phyloP scores from a whole-genome alignment of 2,113 vertebrate species.

The Carassius carassius region DNA sequence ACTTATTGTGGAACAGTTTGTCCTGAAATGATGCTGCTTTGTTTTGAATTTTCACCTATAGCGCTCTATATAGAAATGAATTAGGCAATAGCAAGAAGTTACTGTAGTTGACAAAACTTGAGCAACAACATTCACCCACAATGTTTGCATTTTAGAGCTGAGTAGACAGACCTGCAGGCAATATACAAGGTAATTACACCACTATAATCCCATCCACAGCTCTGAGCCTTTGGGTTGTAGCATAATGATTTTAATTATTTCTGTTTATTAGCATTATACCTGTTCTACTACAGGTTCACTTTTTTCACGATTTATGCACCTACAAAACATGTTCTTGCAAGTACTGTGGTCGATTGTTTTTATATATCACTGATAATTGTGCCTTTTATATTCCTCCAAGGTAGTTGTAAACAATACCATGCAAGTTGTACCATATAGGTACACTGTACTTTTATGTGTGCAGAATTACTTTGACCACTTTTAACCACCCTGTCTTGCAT shows the following conservation, averaged over 20 bases:
- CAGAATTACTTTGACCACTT: neutral
- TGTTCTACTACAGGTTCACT: neutral
- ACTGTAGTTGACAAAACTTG: constrained; percentile 33
- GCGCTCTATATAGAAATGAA: neutral
- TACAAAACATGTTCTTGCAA: neutral
- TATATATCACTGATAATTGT: neutral
- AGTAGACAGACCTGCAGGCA: constrained; percentile 40
- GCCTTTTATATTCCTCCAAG: neutral
- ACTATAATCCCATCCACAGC: neutral
- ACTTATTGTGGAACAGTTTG: constrained; percentile 24
- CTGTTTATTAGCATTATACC: neutral
- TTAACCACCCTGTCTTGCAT: neutral
- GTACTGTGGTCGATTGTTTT: neutral
- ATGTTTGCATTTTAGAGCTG: neutral
- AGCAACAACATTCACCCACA: neutral
- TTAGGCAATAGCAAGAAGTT: constrained; percentile 34
- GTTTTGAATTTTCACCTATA: constrained; percentile 16
- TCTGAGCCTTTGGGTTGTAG: neutral
- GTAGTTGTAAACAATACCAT: neutral
- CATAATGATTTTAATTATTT: neutral
- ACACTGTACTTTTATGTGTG: neutral
- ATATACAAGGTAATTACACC: constrained; percentile 16
- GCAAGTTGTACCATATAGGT: neutral
- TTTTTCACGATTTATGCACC: neutral
- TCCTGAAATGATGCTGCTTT: constrained; percentile 3